These are phyloP conservation scores for Dermochelys coriacea DNA, from an alignment of 2,797 vertebrate genomes.

Conservation along the genomic window DNA sequence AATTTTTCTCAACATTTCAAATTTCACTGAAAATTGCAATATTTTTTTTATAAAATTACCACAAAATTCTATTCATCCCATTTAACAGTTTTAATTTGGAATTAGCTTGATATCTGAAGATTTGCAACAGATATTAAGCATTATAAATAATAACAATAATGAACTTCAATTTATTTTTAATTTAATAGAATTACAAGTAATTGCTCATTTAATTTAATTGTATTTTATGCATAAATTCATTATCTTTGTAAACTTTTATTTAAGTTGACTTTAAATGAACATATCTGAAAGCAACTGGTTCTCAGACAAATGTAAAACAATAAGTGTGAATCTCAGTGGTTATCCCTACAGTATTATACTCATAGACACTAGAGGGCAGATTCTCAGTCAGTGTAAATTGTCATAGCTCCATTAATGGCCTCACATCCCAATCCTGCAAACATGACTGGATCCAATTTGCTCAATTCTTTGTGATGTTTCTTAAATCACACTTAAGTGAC, in stretches of 20 bases:
- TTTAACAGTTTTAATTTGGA: background rate
- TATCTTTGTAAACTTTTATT: background rate
- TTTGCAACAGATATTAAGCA: background rate
- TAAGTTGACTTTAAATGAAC: background rate
- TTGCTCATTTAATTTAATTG: background rate
- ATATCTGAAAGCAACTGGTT: background rate
- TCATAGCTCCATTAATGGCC: background rate
- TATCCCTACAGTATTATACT: background rate
- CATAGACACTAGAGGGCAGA: background rate
- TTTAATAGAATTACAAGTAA: background rate
- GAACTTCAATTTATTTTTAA: background rate
- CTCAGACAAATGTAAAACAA: background rate
- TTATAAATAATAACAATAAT: background rate
- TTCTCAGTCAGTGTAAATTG: background rate
- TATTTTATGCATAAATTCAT: background rate
- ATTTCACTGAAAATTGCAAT: background rate
- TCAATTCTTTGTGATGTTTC: too few relatives aligned
- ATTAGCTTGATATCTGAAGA: background rate
- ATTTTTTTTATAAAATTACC: background rate
- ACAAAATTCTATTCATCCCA: background rate
- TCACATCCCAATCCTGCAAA: background rate
- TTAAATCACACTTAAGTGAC: too few relatives aligned
- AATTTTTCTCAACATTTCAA: background rate
- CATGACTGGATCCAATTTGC: too few relatives aligned
- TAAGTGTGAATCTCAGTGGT: background rate